Conservation (phyloP, 2,888 invertebrate species). For the Celastrina argiolus region DNA sequence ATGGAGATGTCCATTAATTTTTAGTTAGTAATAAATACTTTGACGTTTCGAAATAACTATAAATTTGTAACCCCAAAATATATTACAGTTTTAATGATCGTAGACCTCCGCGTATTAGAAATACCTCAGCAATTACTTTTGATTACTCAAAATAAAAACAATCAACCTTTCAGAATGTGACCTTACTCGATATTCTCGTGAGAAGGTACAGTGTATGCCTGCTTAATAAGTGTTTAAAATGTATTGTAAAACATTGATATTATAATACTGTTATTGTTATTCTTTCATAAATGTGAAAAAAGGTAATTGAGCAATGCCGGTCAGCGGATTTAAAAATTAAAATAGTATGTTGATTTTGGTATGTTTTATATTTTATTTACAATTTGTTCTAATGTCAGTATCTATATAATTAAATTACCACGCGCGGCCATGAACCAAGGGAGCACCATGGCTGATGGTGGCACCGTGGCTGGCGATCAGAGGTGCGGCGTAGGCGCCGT, state of each 20-base stretch:
- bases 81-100: background rate
- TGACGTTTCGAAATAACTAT: background rate
- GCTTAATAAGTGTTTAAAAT: background rate
- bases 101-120: background rate
- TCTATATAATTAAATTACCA: conserved; percentile 5
- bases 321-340: background rate
- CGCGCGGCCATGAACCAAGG: background rate
- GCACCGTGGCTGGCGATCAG: conserved; percentile 12
- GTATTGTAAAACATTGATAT: too few relatives aligned
- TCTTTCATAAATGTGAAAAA: too few relatives aligned
- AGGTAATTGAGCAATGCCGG: too few relatives aligned
- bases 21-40: background rate
- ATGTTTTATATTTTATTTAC: conserved; percentile 6
- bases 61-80: background rate
- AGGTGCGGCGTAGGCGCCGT: background rate
- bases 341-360: background rate
- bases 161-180: background rate
- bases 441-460: conserved; percentile 11
- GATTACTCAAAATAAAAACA: background rate
- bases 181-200: background rate
- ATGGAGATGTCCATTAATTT: too few relatives aligned
- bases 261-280: too few relatives aligned
- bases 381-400: background rate
- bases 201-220: too few relatives aligned
- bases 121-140: background rate